These are phyloP conservation scores for Phainopepla nitens DNA, from an alignment of 2,113 vertebrate species.

Conservation along the genomic window DNA sequence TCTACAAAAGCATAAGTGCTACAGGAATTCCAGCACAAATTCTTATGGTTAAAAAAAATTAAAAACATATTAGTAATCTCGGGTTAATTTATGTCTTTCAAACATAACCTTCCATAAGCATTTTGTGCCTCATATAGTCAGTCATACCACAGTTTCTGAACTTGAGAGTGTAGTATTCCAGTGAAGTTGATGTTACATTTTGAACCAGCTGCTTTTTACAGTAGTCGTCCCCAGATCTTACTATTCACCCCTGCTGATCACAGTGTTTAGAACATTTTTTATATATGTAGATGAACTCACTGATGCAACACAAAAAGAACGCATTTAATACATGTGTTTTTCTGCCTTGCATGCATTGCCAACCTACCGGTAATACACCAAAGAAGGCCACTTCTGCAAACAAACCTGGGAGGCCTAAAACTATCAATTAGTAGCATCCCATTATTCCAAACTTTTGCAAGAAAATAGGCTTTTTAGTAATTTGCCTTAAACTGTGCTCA, in stretches of 20 bases:
- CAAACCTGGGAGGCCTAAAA: background rate
- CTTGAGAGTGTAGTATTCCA: background rate
- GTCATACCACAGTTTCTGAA: background rate
- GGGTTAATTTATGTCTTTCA: background rate
- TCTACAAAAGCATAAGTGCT: background rate
- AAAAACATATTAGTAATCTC: background rate
- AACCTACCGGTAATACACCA: background rate
- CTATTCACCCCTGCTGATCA: background rate
- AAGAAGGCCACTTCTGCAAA: background rate
- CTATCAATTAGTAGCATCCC: slow-evolving; percentile 9
- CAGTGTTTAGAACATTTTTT: background rate
- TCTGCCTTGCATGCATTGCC: background rate
- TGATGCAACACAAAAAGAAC: background rate
- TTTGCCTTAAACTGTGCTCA: background rate
- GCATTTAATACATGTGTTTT: background rate
- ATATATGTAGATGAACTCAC: background rate
- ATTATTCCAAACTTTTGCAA: slow-evolving; percentile 17
- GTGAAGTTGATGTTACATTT: background rate
- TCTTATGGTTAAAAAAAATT: background rate
- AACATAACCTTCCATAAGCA: background rate
- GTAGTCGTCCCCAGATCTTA: background rate
- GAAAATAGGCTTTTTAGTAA: slow-evolving; percentile 21
- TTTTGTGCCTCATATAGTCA: background rate
- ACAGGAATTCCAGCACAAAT: background rate
- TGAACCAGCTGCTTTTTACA: background rate